Percentiles rank a stretch among this genome's conserved stretches.
Evolutionary conservation across 2,113 vertebrate genomes (phyloP).

Genomic region (Stercorarius parasiticus): DNA sequence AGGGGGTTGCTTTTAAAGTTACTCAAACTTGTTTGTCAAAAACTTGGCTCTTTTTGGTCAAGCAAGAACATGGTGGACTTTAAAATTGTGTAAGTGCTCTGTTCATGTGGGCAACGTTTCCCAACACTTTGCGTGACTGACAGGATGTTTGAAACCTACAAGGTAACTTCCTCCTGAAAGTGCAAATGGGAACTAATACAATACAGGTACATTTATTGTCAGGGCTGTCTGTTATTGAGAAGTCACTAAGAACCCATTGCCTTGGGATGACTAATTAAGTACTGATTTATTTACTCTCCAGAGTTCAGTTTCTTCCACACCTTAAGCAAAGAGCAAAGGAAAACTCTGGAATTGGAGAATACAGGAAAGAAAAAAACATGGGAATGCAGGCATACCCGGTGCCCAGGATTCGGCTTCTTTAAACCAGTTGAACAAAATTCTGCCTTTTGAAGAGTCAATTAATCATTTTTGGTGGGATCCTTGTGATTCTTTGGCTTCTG

Average conservation of each 20-base stretch:
- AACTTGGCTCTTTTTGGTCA: neutral
- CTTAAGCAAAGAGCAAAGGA: constrained; percentile 33
- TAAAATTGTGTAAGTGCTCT: neutral
- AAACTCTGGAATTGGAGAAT: neutral
- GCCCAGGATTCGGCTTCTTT: neutral
- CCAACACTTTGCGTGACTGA: neutral
- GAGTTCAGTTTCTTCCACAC: constrained; percentile 21
- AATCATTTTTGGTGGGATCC: neutral
- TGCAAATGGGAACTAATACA: neutral
- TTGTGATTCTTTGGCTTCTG: neutral
- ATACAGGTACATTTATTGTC: neutral
- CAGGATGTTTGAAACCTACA: neutral
- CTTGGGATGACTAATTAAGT: constrained; percentile 16
- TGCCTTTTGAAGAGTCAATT: neutral
- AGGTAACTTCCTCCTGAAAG: constrained; percentile 11
- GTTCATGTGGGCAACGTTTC: neutral
- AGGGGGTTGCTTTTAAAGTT: neutral
- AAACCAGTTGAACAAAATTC: neutral
- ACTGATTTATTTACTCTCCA: constrained; percentile 17
- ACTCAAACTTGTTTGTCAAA: neutral
- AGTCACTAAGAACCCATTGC: neutral
- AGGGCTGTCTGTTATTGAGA: neutral
- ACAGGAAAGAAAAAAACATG: neutral
- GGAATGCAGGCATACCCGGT: neutral
- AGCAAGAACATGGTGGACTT: neutral